Evolutionary conservation across 2,113 vertebrate genomes (phyloP).

Genomic region (Eudyptes chrysolophus): DNA sequence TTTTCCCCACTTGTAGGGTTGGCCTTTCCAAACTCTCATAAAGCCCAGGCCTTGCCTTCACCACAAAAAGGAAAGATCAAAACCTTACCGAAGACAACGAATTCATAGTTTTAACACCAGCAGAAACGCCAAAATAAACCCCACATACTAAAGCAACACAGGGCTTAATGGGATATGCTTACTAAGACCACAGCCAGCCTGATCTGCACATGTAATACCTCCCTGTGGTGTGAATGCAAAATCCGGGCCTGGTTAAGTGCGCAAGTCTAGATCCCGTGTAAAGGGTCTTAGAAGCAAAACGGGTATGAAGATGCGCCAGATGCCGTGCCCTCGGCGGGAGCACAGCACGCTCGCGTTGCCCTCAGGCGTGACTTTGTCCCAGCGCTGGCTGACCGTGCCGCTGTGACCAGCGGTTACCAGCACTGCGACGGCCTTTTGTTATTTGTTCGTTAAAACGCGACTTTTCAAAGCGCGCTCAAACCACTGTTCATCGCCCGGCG

Average conservation of each 20-base stretch:
- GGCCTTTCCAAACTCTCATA: background rate
- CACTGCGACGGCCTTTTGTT: fast-evolving
- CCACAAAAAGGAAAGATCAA: background rate
- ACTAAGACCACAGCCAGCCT: fast-evolving
- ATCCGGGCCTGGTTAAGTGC: fast-evolving
- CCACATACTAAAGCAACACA: fast-evolving
- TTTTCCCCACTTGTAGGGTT: no score
- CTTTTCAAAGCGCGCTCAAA: fast-evolving
- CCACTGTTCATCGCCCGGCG: fast-evolving
- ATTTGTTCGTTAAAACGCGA: fast-evolving
- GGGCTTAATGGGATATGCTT: fast-evolving
- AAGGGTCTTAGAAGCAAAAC: background rate
- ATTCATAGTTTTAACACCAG: background rate
- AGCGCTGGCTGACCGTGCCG: fast-evolving
- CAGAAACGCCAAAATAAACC: fast-evolving
- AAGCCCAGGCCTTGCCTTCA: background rate
- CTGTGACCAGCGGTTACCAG: fast-evolving
- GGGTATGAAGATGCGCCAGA: fast-evolving
- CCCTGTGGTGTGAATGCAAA: fast-evolving
- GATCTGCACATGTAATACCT: fast-evolving
- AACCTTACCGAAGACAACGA: background rate
- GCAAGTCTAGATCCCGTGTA: fast-evolving
- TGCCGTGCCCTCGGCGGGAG: background rate
- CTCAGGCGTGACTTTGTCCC: background rate
- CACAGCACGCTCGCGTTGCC: fast-evolving